These are phyloP conservation scores for Rissa tridactyla DNA, from an alignment of 2,113 vertebrate genomes.

Conservation along the genomic window DNA sequence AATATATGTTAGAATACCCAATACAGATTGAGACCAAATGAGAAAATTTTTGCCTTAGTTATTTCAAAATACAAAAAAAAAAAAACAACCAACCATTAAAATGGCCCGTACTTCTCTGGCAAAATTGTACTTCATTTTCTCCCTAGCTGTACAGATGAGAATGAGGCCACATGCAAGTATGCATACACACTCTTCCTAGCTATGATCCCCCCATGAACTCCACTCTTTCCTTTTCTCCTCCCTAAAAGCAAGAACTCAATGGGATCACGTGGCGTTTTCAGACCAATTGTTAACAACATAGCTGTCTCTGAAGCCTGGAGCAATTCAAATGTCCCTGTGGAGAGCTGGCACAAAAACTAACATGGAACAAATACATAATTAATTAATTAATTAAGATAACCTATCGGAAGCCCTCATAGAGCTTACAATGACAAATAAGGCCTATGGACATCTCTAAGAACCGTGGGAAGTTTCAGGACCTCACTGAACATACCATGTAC, in stretches of 20 bases:
- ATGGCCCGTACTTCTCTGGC: neutral
- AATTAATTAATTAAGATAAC: neutral
- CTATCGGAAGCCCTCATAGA: neutral
- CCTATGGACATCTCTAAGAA: neutral
- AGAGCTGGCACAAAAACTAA: neutral
- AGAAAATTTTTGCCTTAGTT: neutral
- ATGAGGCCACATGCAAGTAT: neutral
- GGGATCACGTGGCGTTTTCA: neutral
- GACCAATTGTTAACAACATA: neutral
- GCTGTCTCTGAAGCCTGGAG: neutral
- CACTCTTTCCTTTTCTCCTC: neutral
- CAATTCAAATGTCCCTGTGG: neutral
- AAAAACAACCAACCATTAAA: neutral
- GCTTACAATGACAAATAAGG: neutral
- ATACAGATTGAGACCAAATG: neutral
- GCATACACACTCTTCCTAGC: neutral
- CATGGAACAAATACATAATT: neutral
- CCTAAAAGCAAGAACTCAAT: neutral
- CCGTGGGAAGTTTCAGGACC: neutral
- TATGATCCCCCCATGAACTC: neutral
- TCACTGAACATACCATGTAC: neutral
- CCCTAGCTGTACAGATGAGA: neutral
- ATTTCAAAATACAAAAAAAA: neutral
- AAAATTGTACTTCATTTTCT: neutral
- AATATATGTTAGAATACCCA: neutral